These are phyloP conservation scores for Carassius gibelio DNA, from an alignment of 2,113 vertebrate species.

Conservation along the genomic window DNA sequence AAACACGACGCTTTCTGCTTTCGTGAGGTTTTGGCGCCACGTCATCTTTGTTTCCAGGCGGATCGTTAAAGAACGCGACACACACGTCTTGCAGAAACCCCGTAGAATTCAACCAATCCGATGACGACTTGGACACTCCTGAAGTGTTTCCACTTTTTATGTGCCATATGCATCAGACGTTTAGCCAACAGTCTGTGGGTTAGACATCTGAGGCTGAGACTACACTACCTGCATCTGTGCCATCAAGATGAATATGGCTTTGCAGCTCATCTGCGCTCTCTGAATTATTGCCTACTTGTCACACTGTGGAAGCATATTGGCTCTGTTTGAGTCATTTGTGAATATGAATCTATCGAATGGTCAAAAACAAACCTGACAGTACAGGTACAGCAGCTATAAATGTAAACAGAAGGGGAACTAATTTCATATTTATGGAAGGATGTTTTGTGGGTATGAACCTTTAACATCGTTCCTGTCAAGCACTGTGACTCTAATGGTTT, in stretches of 20 bases:
- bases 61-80: too few species aligned
- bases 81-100: too few species aligned
- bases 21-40: too few species aligned
- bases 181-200: too few species aligned
- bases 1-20: too few species aligned
- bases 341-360: not conserved
- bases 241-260: slow-evolving; percentile 5
- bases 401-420: not conserved
- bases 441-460: not conserved
- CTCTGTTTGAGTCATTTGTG: not conserved
- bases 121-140: too few species aligned
- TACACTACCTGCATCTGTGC: not conserved
- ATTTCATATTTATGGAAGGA: not conserved
- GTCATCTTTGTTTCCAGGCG: too few species aligned
- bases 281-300: not conserved
- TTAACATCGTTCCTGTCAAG: not conserved
- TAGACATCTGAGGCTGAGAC: too few species aligned
- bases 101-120: too few species aligned
- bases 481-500: slow-evolving; percentile 28
- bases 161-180: too few species aligned
- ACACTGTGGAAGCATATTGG: slow-evolving; percentile 5
- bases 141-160: too few species aligned
- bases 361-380: not conserved
- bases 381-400: not conserved
- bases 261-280: not conserved